Conservation (phyloP, 2,888 invertebrate species). For the Hypselothyrea guttata region DNA sequence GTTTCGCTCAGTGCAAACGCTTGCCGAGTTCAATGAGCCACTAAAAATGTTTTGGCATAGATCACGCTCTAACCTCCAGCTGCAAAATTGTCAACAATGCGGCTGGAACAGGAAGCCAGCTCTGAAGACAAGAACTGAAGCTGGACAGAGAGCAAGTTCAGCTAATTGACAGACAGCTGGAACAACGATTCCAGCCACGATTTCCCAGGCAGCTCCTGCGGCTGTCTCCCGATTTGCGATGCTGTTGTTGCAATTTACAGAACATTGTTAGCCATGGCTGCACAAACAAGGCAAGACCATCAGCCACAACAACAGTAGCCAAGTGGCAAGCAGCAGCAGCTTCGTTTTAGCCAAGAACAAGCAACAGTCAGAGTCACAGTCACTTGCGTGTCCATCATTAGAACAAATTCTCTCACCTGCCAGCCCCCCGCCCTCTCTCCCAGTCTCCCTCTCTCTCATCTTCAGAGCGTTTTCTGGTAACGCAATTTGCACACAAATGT, state of each 20-base stretch:
- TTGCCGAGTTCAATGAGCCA: slow-evolving; percentile 61
- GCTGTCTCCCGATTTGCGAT: slow-evolving; percentile 4
- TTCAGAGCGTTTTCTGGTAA: slow-evolving; percentile 60
- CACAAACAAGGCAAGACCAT: slow-evolving; percentile 16
- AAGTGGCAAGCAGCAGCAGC: slow-evolving; percentile 19
- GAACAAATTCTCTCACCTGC: slow-evolving; percentile 79
- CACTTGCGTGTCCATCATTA: slow-evolving; percentile 79
- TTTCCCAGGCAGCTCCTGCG: slow-evolving; percentile 32
- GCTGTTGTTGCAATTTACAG: slow-evolving; percentile 54
- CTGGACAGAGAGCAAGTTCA: slow-evolving; percentile 31
- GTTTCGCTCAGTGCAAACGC: slow-evolving; percentile 6
- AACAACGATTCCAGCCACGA: slow-evolving; percentile 27
- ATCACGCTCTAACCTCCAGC: slow-evolving; percentile 41
- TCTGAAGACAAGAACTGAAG: slow-evolving; percentile 6
- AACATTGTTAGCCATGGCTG: slow-evolving; percentile 46
- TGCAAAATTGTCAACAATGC: slow-evolving; percentile 60
- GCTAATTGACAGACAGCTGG: slow-evolving; percentile 76
- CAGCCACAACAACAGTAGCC: slow-evolving; percentile 16
- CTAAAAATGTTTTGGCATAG: slow-evolving; percentile 47
- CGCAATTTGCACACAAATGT: slow-evolving; percentile 78
- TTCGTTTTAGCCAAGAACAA: slow-evolving; percentile 17
- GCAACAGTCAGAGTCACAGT: too few species aligned
- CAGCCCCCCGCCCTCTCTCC: not conserved
- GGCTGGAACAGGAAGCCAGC: slow-evolving; percentile 49
- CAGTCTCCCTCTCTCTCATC: slow-evolving; percentile 2